Conservation (phyloP, 2,888 invertebrate species). For the Sphaerophoria taeniata region DNA sequence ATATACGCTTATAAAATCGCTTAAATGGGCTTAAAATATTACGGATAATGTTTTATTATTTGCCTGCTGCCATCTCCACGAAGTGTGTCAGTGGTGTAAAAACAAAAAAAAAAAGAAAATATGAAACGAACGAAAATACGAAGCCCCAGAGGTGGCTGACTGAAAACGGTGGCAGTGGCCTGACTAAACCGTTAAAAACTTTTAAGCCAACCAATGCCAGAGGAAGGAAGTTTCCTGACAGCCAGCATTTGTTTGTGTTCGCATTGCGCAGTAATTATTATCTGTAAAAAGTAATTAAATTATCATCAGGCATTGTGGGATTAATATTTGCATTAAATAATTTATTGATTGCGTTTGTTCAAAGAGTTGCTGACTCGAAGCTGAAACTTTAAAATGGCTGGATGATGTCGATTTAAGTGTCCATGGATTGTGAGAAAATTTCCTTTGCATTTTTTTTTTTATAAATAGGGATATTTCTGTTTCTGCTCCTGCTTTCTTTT, state of each 20-base stretch:
- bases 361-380: neutral
- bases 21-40: conserved; percentile 66
- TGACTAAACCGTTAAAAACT: conserved; percentile 34
- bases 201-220: conserved; percentile 6
- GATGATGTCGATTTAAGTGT: neutral
- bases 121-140: neutral
- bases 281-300: conserved; percentile 52
- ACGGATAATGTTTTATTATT: conserved; percentile 52
- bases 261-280: conserved; percentile 39
- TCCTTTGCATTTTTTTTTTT: neutral
- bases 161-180: neutral
- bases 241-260: conserved; percentile 12
- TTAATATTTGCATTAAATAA: conserved; percentile 29
- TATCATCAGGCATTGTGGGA: conserved; percentile 42
- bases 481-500: neutral
- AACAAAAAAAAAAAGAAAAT: neutral
- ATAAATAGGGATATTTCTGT: too few relatives aligned
- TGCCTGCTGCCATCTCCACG: neutral
- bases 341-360: conserved; percentile 30
- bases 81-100: neutral
- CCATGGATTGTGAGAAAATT: neutral
- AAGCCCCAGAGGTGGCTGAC: conserved; percentile 1
- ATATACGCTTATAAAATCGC: conserved; percentile 48
- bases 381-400: neutral
- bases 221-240: conserved; percentile 8